phyloP scores from a whole-genome alignment of 2,888 invertebrate genomes.

The Leucozona laternaria region DNA sequence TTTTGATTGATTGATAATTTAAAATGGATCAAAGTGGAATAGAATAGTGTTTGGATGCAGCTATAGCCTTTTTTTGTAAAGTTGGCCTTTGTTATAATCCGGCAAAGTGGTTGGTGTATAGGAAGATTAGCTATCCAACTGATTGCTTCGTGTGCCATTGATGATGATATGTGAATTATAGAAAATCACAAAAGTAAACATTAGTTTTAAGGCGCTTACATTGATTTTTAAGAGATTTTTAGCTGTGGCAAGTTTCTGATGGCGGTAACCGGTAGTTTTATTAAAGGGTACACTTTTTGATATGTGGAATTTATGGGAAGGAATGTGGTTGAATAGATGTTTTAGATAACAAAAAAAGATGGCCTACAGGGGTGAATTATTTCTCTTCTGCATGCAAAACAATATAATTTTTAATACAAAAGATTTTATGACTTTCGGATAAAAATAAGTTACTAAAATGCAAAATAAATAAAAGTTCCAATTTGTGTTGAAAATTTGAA shows the following conservation, averaged over 20 bases:
- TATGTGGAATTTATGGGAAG: neutral
- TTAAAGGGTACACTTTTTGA: constrained; percentile 7
- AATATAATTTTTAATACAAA: too few relatives aligned
- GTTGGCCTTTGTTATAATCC: constrained; percentile 16
- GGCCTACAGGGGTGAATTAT: neutral
- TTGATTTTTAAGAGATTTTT: constrained; percentile 10
- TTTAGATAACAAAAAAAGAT: neutral
- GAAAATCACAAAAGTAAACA: constrained; percentile 59
- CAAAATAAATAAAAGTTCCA: too few relatives aligned
- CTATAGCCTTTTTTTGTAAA: constrained; percentile 5
- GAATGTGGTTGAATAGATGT: constrained; percentile 15
- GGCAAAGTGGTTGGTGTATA: neutral
- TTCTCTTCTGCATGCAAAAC: neutral
- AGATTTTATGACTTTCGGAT: too few relatives aligned
- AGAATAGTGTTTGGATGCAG: constrained; percentile 1
- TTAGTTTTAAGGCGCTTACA: constrained; percentile 46
- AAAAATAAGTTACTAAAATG: too few relatives aligned
- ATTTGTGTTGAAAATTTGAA: too few relatives aligned
- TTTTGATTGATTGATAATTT: constrained; percentile 76
- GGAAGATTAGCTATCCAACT: neutral
- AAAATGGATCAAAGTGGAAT: constrained; percentile 67
- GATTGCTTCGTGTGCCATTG: constrained; percentile 62
- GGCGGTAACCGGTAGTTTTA: constrained; percentile 4
- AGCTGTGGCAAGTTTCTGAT: neutral
- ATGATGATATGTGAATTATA: constrained; percentile 71